Evolutionary conservation across 2,113 vertebrate genomes (phyloP), one percentile per base, ranked within the genome.

Genomic region (Platysternon megacephalum): DNA sequence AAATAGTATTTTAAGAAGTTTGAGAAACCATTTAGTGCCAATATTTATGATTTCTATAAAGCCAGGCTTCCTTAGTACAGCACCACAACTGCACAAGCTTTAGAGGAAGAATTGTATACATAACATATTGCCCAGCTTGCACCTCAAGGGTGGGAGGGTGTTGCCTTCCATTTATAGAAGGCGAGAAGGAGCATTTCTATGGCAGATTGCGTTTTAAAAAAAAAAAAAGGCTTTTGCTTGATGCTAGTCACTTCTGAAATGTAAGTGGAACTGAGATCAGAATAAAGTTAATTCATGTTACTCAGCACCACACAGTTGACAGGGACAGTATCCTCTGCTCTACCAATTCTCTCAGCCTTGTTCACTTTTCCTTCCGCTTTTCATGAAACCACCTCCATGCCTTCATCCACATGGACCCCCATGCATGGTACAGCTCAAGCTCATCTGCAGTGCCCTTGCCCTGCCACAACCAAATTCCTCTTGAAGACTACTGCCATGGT

Each of bases 221-320:
- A 48, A 48, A 11, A 94, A 95, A 94, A 4, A 72, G 48, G 44
- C 87, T 85, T 95, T 82, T 86, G 79, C 94, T 88, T 91, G 93
- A 42, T 94, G 87, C 87, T 85, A 89, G 49, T 92, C 85, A 48
- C 81, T 72, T 94, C 0, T 95, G 93, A 95, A 96, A 96, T 95
- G 55, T 61, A 74, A 84, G 28, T 93, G 81, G 35, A 91, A 89
- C 39, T 52, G 93, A 82, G 42, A 65, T 0, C 89, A 81, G 93
- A 89, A 92, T 58, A 82, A 81, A 82, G 89, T 44, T 0, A 22
- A 19, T 90, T 84, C 0, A 0, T 32, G 53, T 0, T 42, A 24
- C n/a, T 74, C 4, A 90, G n/a, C 90, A 39, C 2, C 42, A 5
- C 61, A 72, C 93, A 42, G 80, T 11, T 44, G 6, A 79, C 85